A percentile compares a stretch with the other conserved stretches of the same genome.
These are phyloP conservation scores for Villa cingulata DNA, from an alignment of 2,888 invertebrate species.

Conservation along the genomic window DNA sequence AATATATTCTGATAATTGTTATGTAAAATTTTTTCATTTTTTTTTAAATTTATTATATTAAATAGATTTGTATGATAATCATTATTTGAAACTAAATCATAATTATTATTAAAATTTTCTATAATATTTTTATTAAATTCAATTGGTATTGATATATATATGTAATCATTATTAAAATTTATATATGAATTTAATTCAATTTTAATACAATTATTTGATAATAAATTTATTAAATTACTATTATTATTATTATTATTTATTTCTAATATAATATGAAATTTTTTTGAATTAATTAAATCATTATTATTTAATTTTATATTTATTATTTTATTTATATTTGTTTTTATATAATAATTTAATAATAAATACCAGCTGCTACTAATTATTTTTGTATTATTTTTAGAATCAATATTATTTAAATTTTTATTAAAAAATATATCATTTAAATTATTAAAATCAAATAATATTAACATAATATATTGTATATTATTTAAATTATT, in stretches of 20 bases:
- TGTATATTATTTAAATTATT: no score
- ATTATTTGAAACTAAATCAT: not conserved
- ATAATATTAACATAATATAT: no score
- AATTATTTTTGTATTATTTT: no score
- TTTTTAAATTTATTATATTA: not conserved
- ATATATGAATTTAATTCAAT: slow-evolving; percentile 8
- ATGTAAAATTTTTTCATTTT: not conserved
- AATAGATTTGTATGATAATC: not conserved
- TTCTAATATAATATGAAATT: slow-evolving; percentile 6
- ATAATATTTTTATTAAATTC: not conserved
- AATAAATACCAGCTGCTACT: slow-evolving; percentile 8
- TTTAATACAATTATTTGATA: slow-evolving; percentile 7
- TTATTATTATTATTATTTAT: not conserved
- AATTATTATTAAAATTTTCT: slow-evolving; percentile 1
- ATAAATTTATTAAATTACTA: not conserved
- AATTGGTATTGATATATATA: slow-evolving; percentile 8
- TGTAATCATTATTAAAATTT: slow-evolving; percentile 6
- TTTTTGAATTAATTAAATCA: not conserved
- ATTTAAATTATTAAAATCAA: no score
- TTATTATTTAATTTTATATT: slow-evolving; percentile 4
- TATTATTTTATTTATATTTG: not conserved
- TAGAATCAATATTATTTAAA: no score
- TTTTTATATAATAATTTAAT: not conserved
- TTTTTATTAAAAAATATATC: slow-evolving; percentile 5
- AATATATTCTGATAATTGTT: no score